Conservation (phyloP, 2,797 vertebrate genomes). For the Lepidocolaptes lacrymiger region DNA sequence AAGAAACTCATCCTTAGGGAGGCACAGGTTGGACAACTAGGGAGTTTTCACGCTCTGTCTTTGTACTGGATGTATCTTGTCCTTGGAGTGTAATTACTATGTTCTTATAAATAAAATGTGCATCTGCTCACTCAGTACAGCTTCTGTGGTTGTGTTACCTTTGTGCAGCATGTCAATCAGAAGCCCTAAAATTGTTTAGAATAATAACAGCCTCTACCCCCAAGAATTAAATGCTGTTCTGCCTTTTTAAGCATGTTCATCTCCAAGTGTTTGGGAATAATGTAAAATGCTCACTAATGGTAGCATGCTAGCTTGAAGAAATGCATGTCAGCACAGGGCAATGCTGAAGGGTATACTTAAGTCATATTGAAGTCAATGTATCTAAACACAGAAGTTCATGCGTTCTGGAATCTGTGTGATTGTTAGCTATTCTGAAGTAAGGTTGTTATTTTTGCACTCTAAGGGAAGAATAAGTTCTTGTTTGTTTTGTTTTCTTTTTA, state of each 20-base stretch:
- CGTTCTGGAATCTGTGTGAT: not conserved
- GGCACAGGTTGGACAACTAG: not conserved
- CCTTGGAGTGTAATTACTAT: not conserved
- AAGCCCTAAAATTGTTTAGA: not conserved
- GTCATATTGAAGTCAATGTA: not conserved
- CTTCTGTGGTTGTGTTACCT: not conserved
- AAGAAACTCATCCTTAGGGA: not conserved
- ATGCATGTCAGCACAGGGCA: not conserved
- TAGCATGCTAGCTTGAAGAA: not conserved
- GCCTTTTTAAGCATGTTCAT: not conserved
- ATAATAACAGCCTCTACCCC: not conserved
- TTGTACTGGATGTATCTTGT: not conserved
- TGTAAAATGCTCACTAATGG: not conserved
- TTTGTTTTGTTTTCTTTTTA: not conserved
- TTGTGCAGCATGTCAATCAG: not conserved
- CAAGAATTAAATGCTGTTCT: not conserved
- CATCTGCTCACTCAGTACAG: not conserved
- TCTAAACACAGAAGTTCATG: not conserved
- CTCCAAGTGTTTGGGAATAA: not conserved
- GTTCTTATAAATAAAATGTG: not conserved
- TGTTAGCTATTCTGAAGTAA: not conserved
- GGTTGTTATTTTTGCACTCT: not conserved
- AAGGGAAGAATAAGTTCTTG: not conserved
- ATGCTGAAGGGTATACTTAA: not conserved
- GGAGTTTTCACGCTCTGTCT: not conserved